Conservation (phyloP, 2,888 invertebrate genomes). For the Linnaemya vulpina region DNA sequence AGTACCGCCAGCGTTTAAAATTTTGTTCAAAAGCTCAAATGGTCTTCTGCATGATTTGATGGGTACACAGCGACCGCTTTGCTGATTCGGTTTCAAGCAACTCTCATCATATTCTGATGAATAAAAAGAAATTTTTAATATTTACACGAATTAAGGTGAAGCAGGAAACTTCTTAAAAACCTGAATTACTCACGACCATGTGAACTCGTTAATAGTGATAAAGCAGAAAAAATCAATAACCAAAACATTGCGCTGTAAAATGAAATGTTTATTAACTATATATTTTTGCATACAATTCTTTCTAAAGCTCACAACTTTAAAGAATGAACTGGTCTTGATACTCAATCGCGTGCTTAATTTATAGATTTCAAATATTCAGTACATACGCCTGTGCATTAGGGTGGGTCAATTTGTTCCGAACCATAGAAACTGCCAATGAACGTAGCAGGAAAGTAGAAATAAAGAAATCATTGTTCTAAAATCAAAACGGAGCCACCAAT, state of each 20-base stretch:
- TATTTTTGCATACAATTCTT: conserved; percentile 1
- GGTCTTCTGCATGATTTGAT: conserved; percentile 75
- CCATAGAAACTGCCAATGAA: too few relatives aligned
- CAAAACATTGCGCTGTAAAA: conserved; percentile 46
- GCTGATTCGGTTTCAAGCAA: conserved; percentile 74
- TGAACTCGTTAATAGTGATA: neutral
- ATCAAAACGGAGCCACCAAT: too few relatives aligned
- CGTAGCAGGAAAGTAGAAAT: too few relatives aligned
- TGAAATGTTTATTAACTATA: neutral
- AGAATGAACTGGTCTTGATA: conserved; percentile 21
- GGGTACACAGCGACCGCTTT: conserved; percentile 76
- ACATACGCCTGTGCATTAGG: neutral
- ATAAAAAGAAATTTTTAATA: neutral
- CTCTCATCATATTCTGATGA: conserved; percentile 75
- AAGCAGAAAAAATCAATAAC: neutral
- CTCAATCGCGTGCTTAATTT: conserved; percentile 4
- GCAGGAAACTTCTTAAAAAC: neutral
- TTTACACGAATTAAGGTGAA: neutral
- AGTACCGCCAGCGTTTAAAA: neutral
- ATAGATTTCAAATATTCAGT: conserved; percentile 21
- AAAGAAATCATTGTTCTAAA: too few relatives aligned
- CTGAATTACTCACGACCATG: conserved; percentile 41
- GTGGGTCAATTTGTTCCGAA: too few relatives aligned
- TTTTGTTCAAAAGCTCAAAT: conserved; percentile 65
- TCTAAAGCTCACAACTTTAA: conserved; percentile 10